Evolutionary conservation across 2,113 vertebrate genomes (phyloP).

Genomic region (Odocoileus hemionus): DNA sequence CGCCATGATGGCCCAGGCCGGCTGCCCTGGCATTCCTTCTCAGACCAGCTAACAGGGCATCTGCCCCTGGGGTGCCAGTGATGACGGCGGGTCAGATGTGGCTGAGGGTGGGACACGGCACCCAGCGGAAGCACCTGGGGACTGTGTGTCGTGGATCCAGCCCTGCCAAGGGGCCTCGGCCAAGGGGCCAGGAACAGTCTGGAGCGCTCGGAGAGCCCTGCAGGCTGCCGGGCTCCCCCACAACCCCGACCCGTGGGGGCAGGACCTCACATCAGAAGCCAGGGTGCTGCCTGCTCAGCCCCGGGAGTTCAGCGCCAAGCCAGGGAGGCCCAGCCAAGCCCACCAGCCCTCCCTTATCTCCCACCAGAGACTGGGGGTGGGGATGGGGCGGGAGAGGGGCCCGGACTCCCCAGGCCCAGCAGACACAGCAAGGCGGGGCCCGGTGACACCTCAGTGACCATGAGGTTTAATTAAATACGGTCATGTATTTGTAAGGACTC

Average conservation of each 20-base stretch:
- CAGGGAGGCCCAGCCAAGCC: not conserved
- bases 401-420: accelerated
- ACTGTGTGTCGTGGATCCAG: accelerated
- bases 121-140: not conserved
- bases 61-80: not conserved
- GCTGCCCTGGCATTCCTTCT: accelerated
- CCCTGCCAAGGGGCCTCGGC: accelerated
- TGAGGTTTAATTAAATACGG: not conserved
- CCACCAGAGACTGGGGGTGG: accelerated
- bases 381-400: accelerated
- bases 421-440: accelerated
- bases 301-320: not conserved
- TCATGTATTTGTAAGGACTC: not conserved
- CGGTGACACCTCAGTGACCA: accelerated
- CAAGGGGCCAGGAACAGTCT: accelerated
- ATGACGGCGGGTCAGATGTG: accelerated
- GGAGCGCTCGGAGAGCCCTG: accelerated
- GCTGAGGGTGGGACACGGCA: accelerated
- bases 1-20: accelerated
- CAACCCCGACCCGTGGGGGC: accelerated
- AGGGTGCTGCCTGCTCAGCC: not conserved
- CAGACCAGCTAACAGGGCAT: accelerated
- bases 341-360: accelerated
- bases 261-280: not conserved
- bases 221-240: accelerated